phyloP scores from a whole-genome alignment of 2,888 invertebrate genomes.

The Acleris literana region DNA sequence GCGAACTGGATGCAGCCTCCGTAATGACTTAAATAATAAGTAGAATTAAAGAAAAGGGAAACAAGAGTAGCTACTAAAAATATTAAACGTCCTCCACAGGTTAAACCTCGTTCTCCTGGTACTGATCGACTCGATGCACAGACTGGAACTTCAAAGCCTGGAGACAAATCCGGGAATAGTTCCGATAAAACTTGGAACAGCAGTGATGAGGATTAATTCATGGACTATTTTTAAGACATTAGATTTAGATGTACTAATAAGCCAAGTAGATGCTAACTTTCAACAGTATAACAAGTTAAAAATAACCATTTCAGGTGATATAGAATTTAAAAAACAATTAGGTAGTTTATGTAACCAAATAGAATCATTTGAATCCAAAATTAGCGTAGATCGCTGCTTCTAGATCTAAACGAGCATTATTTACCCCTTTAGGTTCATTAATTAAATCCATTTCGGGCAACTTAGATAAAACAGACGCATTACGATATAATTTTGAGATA shows the following conservation, averaged over 20 bases:
- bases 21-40: slow-evolving; percentile 37
- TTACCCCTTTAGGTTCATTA: too few relatives aligned
- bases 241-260: slow-evolving; percentile 26
- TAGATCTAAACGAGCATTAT: too few relatives aligned
- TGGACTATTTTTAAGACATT: slow-evolving; percentile 36
- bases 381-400: neutral
- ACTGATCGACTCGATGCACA: slow-evolving; percentile 15
- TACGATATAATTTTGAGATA: slow-evolving; percentile 28
- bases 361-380: slow-evolving; percentile 2
- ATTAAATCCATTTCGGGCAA: slow-evolving; percentile 39
- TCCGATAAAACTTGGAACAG: slow-evolving; percentile 28
- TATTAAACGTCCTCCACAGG: slow-evolving; percentile 37
- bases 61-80: slow-evolving; percentile 35
- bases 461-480: slow-evolving; percentile 43
- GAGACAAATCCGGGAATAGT: slow-evolving; percentile 28
- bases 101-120: slow-evolving; percentile 17
- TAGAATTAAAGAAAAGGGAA: slow-evolving; percentile 30
- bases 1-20: slow-evolving; percentile 9
- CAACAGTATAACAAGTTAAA: slow-evolving; percentile 15
- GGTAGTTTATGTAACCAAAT: slow-evolving; percentile 21
- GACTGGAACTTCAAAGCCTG: slow-evolving; percentile 28
- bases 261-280: slow-evolving; percentile 1
- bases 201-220: slow-evolving; percentile 35
- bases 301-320: neutral
- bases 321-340: neutral